These are phyloP conservation scores for Temnothorax nylanderi DNA, from an alignment of 1,140 invertebrate genomes.

Conservation along the genomic window DNA sequence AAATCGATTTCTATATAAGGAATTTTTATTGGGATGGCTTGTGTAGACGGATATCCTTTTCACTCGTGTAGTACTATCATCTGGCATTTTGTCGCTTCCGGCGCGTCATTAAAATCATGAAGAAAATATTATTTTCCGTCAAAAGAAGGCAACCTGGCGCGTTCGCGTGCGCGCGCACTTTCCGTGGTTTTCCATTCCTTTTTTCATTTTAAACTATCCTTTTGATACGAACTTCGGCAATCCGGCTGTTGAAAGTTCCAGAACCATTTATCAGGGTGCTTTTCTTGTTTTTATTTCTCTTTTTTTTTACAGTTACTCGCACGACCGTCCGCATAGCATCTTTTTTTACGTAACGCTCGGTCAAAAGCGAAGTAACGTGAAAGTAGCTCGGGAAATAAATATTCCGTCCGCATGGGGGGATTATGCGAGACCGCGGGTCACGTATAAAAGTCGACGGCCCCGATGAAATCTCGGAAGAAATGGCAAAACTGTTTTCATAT, in stretches of 20 bases:
- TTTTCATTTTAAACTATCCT: slow-evolving; percentile 59
- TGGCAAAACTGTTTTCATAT: slow-evolving; percentile 49
- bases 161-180: slow-evolving; percentile 12
- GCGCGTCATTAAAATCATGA: slow-evolving; percentile 37
- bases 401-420: slow-evolving; percentile 46
- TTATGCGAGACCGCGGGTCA: slow-evolving; percentile 11
- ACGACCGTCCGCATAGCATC: slow-evolving; percentile 40
- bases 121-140: slow-evolving; percentile 49
- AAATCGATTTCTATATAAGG: neutral
- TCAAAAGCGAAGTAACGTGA: slow-evolving; percentile 60
- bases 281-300: slow-evolving; percentile 39
- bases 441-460: slow-evolving; percentile 37
- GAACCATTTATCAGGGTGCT: slow-evolving; percentile 47
- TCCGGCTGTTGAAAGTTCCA: slow-evolving; percentile 56
- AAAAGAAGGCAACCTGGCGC: slow-evolving; percentile 1
- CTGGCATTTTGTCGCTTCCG: neutral
- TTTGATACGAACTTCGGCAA: slow-evolving; percentile 58
- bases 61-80: neutral
- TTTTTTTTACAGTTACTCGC: slow-evolving; percentile 38
- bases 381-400: slow-evolving; percentile 61
- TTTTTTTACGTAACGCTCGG: slow-evolving; percentile 54
- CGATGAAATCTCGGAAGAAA: slow-evolving; percentile 56
- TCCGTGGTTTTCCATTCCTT: slow-evolving; percentile 31
- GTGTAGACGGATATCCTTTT: neutral
- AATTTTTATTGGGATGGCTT: neutral